phyloP scores from a whole-genome alignment of 2,797 vertebrate species.

The Acanthurus tractus region DNA sequence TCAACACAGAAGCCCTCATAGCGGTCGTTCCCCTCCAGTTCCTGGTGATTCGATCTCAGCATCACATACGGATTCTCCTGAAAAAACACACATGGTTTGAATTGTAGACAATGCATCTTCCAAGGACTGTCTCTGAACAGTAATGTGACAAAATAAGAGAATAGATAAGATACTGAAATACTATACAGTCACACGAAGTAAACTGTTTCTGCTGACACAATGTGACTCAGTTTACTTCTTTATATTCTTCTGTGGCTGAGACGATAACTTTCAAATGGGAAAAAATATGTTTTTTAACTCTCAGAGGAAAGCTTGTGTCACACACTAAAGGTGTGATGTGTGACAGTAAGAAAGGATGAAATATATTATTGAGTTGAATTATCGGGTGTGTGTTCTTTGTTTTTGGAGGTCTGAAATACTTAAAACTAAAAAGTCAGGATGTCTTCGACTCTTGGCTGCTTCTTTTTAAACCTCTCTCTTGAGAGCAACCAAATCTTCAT shows the following conservation, averaged over 20 bases:
- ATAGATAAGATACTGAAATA: not conserved
- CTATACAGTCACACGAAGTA: not conserved
- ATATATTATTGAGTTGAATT: too few relatives aligned
- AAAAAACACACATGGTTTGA: slow-evolving; percentile 67
- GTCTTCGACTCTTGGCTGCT: not conserved
- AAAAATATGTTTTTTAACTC: too few relatives aligned
- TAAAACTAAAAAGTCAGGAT: not conserved
- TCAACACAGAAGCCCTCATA: slow-evolving; percentile 98
- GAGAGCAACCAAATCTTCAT: not conserved
- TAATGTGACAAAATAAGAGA: not conserved
- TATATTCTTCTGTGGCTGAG: too few relatives aligned
- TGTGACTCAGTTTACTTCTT: too few relatives aligned
- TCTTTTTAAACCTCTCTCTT: not conserved
- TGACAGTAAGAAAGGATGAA: too few relatives aligned
- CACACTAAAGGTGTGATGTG: too few relatives aligned
- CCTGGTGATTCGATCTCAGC: slow-evolving; percentile 95
- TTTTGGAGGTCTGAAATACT: too few relatives aligned
- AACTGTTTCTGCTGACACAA: not conserved
- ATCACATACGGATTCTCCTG: slow-evolving; percentile 99
- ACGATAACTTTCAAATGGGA: too few relatives aligned
- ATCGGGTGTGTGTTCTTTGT: too few relatives aligned
- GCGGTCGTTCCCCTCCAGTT: slow-evolving; percentile 94
- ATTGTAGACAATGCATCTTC: not conserved
- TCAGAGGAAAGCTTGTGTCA: too few relatives aligned
- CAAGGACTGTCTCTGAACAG: not conserved